phyloP scores from a whole-genome alignment of 2,888 invertebrate genomes.

The Eledone cirrhosa region DNA sequence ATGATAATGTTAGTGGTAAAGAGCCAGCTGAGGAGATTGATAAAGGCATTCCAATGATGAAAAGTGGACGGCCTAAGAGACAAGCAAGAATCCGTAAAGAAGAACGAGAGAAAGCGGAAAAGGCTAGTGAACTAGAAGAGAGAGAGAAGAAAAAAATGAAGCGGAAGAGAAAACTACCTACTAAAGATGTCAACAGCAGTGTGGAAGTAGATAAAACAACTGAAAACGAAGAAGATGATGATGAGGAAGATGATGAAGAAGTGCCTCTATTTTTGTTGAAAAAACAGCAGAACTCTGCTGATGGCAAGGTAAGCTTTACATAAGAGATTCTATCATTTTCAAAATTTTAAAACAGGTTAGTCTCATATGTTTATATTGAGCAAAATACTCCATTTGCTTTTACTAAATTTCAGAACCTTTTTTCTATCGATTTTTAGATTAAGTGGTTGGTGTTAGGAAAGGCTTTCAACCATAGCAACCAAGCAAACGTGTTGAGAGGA shows the following conservation, averaged over 20 bases:
- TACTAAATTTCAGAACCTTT: too few relatives aligned
- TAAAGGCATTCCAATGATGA: constrained; percentile 10
- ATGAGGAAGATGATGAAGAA: constrained; percentile 84
- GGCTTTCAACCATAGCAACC: too few relatives aligned
- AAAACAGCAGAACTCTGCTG: neutral
- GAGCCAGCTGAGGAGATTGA: neutral
- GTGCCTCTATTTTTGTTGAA: constrained; percentile 9
- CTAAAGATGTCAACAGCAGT: too few relatives aligned
- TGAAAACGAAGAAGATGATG: constrained; percentile 41
- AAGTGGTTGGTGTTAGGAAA: too few relatives aligned
- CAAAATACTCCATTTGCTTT: too few relatives aligned
- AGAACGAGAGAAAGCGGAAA: constrained; percentile 10
- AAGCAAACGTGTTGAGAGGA: too few relatives aligned
- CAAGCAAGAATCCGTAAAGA: constrained; percentile 21
- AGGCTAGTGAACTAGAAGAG: constrained; percentile 6
- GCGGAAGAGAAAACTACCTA: neutral
- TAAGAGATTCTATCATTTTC: neutral
- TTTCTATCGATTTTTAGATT: too few relatives aligned
- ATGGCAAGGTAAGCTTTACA: constrained; percentile 4
- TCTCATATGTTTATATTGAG: too few relatives aligned
- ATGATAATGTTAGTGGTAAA: neutral
- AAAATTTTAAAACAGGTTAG: too few relatives aligned
- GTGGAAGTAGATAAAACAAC: neutral
- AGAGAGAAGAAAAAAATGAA: constrained; percentile 5
- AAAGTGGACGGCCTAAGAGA: constrained; percentile 7